phyloP scores from a whole-genome alignment of 2,797 vertebrate species.

The Rallus crepitans region DNA sequence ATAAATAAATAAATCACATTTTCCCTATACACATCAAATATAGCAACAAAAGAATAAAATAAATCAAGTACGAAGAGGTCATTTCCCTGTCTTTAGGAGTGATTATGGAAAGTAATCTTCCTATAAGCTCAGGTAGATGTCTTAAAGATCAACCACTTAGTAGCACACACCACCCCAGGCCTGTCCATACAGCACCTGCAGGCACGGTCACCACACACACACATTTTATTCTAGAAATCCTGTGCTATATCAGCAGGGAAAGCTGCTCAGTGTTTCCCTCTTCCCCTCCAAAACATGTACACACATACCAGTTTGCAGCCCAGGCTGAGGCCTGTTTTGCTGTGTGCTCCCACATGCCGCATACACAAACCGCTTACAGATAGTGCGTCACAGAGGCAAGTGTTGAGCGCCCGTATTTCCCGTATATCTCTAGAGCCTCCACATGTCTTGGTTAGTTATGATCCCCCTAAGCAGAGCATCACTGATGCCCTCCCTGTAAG shows the following conservation, averaged over 20 bases:
- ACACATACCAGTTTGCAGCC: not conserved
- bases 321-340: not conserved
- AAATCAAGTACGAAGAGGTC: not conserved
- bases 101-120: not conserved
- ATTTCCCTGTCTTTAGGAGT: not conserved
- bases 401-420: not conserved
- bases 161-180: not conserved
- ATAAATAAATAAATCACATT: too few species aligned
- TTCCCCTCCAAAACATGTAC: not conserved
- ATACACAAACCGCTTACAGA: not conserved
- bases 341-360: too few species aligned
- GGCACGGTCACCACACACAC: accelerated
- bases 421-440: not conserved
- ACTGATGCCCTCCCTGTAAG: not conserved
- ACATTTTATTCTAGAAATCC: not conserved
- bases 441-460: not conserved
- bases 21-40: not conserved
- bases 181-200: not conserved
- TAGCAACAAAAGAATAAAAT: not conserved
- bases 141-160: not conserved
- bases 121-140: accelerated
- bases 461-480: not conserved
- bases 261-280: not conserved
- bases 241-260: not conserved
- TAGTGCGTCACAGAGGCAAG: not conserved